Conservation (phyloP, 2,113 vertebrate species). For the Haliaeetus leucogaster region DNA sequence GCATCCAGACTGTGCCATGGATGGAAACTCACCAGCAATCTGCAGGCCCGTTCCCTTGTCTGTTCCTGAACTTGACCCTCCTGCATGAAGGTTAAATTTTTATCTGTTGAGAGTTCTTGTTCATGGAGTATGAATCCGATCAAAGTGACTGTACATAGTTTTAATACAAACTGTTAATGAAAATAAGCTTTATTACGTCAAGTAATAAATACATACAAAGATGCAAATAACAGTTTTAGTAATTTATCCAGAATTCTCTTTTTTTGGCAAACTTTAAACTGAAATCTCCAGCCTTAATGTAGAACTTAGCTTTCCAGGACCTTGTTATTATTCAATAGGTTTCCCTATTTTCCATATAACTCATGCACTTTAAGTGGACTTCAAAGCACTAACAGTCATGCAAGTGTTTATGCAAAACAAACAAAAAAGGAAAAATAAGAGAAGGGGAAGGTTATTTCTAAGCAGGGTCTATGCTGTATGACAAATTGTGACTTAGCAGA, state of each 20-base stretch:
- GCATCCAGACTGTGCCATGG: neutral
- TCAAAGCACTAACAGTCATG: constrained; percentile 79
- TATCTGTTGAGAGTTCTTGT: neutral
- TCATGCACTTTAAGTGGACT: constrained; percentile 83
- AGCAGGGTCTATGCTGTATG: constrained; percentile 54
- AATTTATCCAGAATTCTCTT: constrained; percentile 69
- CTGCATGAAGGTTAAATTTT: neutral
- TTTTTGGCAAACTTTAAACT: constrained; percentile 68
- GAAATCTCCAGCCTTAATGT: constrained; percentile 65
- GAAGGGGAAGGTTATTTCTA: constrained; percentile 22
- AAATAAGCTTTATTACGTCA: constrained; percentile 99
- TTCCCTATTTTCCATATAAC: constrained; percentile 79
- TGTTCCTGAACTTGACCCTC: neutral
- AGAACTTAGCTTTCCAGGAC: constrained; percentile 53
- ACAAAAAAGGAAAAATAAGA: constrained; percentile 45
- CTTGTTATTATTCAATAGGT: constrained; percentile 54
- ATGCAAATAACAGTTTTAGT: constrained; percentile 89
- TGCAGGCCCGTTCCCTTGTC: neutral
- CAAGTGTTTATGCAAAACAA: constrained; percentile 72
- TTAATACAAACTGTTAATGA: constrained; percentile 83
- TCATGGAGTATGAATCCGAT: neutral
- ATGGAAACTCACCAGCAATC: neutral
- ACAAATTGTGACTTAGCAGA: constrained; percentile 46
- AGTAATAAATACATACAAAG: constrained; percentile 99
- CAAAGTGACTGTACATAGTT: constrained; percentile 27